Evolutionary conservation across 2,113 vertebrate species (phyloP).

Genomic region (Neogale vison): DNA sequence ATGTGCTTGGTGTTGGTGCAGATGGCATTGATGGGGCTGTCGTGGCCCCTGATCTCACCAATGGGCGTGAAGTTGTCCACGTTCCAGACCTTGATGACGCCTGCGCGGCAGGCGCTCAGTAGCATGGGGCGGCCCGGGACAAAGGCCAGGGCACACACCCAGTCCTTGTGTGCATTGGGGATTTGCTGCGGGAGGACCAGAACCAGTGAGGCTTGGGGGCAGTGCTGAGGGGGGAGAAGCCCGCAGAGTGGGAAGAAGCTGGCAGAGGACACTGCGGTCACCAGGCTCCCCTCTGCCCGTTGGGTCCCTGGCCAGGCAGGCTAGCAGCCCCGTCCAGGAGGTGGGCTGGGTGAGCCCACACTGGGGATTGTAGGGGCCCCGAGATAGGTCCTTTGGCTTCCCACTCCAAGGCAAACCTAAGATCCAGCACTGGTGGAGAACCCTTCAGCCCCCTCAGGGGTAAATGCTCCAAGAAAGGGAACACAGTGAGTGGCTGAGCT

Average conservation of each 20-base stretch:
- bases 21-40: conserved; percentile 97
- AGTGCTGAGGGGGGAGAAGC: not conserved
- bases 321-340: not conserved
- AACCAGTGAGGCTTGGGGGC: not conserved
- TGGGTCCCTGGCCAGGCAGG: not conserved
- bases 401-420: not conserved
- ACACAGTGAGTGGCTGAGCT: too few relatives aligned
- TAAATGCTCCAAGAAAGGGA: not conserved
- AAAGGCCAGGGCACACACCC: conserved; percentile 96
- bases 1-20: conserved; percentile 96
- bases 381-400: not conserved
- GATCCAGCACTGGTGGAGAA: not conserved
- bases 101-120: conserved; percentile 94
- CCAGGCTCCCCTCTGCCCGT: not conserved
- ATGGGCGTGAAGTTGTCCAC: conserved; percentile 96
- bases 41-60: conserved; percentile 95
- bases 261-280: not conserved
- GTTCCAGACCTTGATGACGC: conserved; percentile 97
- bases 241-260: too few relatives aligned
- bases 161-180: conserved; percentile 98
- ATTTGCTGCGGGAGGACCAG: conserved; percentile 90
- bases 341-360: not conserved
- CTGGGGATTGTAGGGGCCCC: not conserved
- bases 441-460: not conserved
- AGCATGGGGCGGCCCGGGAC: conserved; percentile 95